Evolutionary conservation across 2,113 vertebrate genomes (phyloP), one percentile per base, ranked within the genome.

Genomic region (Zingel zingel): DNA sequence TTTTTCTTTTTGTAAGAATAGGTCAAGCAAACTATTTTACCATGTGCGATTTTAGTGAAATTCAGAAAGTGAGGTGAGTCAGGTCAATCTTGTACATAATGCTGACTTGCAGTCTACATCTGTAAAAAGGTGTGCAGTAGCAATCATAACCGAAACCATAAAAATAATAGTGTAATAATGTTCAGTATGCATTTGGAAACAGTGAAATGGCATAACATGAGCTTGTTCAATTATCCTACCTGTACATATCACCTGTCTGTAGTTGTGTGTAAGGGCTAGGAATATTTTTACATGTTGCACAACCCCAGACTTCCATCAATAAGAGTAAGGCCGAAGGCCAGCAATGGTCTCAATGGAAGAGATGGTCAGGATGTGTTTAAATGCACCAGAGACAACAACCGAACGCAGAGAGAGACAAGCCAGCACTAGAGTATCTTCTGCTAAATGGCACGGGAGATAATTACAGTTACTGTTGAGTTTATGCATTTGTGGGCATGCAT

Each of bases 361-460:
- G 47, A 65, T 72, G 61, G 36, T 15, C 48, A 53, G 14, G 21
- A 43, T n/a, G 77, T 70, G 69, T 65, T 79, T 56, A 72, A 43
- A 66, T 57, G 15, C 7, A 30, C 48, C n/a, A 58, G 5, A 72
- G 23, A 16, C 58, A 82, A 82, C 39, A 74, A 65, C 14, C n/a
- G 57, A 59, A 63, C 39, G 47, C 70, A 77, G 50, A 47, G 16
- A 36, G 50, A 76, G 18, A 50, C 64, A 66, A 77, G 54, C 39
- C 56, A 51, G 47, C 2, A 65, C 59, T 45, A 30, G 50, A 82
- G 2, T 36, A 66, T 64, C 64, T 36, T 82, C 43, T 64, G 13
- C 69, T 61, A 45, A 76, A 66, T 16, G 16, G 6, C 48, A 74
- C n/a, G 59, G 47, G 12, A 53, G 16, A 68, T 73, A 69, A 59